Evolutionary conservation across 1,140 invertebrate species (phyloP).

Genomic region (Conus betulinus): DNA sequence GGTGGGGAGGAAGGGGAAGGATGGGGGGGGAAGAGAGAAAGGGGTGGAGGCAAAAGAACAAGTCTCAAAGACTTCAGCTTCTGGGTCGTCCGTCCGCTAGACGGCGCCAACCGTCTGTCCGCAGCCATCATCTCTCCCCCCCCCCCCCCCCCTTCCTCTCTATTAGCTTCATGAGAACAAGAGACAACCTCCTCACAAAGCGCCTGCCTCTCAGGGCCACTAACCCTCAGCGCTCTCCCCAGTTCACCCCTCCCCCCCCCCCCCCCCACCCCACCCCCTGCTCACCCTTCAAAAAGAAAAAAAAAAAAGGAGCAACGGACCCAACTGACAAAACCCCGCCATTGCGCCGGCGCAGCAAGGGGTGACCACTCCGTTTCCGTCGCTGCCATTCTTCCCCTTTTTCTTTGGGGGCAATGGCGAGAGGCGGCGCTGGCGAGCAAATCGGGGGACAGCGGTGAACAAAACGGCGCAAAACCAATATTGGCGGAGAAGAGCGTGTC

Average conservation of each 20-base stretch:
- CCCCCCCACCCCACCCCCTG: too few species aligned
- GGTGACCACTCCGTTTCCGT: constrained; percentile 8
- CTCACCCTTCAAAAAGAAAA: not conserved
- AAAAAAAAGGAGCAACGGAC: not conserved
- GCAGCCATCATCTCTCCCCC: too few species aligned
- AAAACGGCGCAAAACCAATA: constrained; percentile 34
- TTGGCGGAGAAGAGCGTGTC: constrained; percentile 7
- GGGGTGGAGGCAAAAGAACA: not conserved
- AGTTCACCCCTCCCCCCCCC: not conserved
- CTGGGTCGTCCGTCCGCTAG: not conserved
- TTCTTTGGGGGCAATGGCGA: not conserved
- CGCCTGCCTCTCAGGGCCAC: not conserved
- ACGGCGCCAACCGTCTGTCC: constrained; percentile 29
- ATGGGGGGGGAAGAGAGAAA: not conserved
- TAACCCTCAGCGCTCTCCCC: not conserved
- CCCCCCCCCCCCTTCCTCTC: not conserved
- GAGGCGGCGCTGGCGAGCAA: constrained; percentile 24
- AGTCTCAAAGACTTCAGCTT: constrained; percentile 1
- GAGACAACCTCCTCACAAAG: constrained; percentile 19
- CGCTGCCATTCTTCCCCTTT: constrained; percentile 14
- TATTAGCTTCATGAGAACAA: constrained; percentile 19
- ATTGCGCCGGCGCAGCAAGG: constrained; percentile 13
- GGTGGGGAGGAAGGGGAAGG: too few species aligned
- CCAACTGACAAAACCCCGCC: not conserved
- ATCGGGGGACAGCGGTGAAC: not conserved